Base-by-base conservation (phyloP, 2,888 invertebrate genomes). In the Eupithecia vulgata region DNA sequence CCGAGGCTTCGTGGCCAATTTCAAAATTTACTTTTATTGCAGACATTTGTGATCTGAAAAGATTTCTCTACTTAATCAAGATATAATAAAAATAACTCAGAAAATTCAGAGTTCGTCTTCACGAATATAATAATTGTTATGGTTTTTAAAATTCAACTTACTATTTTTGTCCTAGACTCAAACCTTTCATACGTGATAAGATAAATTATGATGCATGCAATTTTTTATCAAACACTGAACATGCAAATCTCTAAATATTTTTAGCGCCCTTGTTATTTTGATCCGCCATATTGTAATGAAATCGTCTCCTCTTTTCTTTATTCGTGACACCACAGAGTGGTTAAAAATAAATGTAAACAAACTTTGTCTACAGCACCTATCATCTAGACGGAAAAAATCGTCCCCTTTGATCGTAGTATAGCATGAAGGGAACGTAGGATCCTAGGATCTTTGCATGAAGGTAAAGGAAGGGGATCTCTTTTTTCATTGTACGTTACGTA, bases 1-100 rank as follows among this genome's bases (percentile, higher is more conserved):
- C 89, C 76, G 96, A 96, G 80, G 99, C 98, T 91, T 96, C 96
- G 92, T 99, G 99, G 80, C 99, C 99, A 89, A 99, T 97, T 95
- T 99, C 98, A 87, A 99, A 96, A 89, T 96, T 96, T 83, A 98
- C 97, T 87, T 91, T 94, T 82, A 94, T 91, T 73, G 89, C 85
- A 40, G 93, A 87, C 94, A 94, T 94, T 84, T 79, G 91, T 77
- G 76, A 82, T 78, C 88, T 72, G 75, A 71, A 76, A 76, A 35
- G 74, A 78, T 71, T 72, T 78, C 76, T 73, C 13, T 0, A 30
- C 25, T 1, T 57, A 52, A 25, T 25, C n/a, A 52, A 57, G 13
- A 74, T 73, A 68, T 77, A 52, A 71, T 82, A 78, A 37, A 35
- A 35, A 37, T 64, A 37, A n/a, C 35, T 35, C 77, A 77, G 73